phyloP scores from a whole-genome alignment of 2,113 vertebrate genomes.

The Oreochromis tanganicae region DNA sequence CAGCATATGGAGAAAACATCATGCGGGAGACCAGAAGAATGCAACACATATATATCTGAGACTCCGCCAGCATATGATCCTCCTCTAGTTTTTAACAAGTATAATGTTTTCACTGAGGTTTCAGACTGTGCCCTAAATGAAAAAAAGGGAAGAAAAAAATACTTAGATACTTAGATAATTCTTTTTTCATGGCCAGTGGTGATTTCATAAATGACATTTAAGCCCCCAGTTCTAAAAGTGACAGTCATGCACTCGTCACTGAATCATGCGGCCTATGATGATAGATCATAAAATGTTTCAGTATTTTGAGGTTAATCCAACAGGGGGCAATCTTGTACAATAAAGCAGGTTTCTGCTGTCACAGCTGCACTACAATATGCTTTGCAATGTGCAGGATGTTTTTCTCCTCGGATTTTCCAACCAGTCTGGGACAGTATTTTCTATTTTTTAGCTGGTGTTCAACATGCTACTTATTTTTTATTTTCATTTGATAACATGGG shows the following conservation, averaged over 20 bases:
- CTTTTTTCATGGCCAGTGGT: background rate
- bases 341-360: background rate
- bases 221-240: background rate
- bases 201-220: background rate
- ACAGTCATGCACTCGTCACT: background rate
- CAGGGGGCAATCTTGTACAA: constrained; percentile 61
- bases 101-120: background rate
- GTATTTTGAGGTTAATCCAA: constrained; percentile 20
- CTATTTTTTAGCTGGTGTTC: background rate
- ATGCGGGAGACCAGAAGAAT: constrained; percentile 27
- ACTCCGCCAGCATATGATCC: background rate
- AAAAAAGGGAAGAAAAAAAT: background rate
- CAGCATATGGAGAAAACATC: constrained; percentile 69
- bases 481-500: background rate
- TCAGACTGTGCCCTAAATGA: background rate
- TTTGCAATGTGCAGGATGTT: background rate
- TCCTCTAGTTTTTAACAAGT: background rate
- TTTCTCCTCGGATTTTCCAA: background rate
- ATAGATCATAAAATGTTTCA: background rate
- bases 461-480: background rate
- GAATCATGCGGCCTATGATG: background rate
- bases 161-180: background rate
- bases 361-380: background rate
- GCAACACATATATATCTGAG: background rate
- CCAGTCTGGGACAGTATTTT: background rate